Base-by-base conservation (phyloP, 1,140 invertebrate genomes). In the Drosophila sucinea region DNA sequence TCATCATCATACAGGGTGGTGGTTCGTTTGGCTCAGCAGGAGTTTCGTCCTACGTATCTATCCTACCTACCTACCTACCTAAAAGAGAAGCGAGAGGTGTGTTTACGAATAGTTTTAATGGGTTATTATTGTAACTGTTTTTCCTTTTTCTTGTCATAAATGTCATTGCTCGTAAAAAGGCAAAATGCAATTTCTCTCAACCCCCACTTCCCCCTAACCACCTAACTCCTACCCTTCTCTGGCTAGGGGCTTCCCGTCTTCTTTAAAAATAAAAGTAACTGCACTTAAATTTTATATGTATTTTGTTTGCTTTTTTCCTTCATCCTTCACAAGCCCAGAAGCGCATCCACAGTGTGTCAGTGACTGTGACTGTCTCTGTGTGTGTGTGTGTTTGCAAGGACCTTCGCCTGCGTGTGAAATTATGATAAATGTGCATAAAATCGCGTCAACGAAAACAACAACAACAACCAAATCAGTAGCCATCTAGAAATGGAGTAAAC, bases 401-500 rank as follows among this genome's bases (percentile, higher is more conserved):
- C 83, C 68, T 67, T 69, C 83, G 84, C 83, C 83, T 87, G 80
- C 84, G 84, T 87, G 84, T 87, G 84, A 87, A 87, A 87, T 87
- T 87, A 87, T 87, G 84, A 87, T 87, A 87, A 87, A 87, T 87
- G 84, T 89, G 84, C 84, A 89, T 89, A 87, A 87, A 87, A 87
- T 87, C 83, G 84, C 83, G 84, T 71, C 78, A 70, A 78, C 73
- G 63, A 75, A 63, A 86, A 77, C 58, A 75, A 71, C 67, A 69
- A 65, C 10, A 63, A 55, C 44, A 62, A 62, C 33, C 11, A 41
- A 41, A 41, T 41, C 40, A 41, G 40, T 41, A 41, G 11, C 5
- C 44, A 25, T 3, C n/a, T 25, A 10, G 17, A 25, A 23, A 7
- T 17, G 23, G 44, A 1, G 3, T 27, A 3, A 27, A 23, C 44